These are phyloP conservation scores for Hippocampus barbouri DNA, from an alignment of 2,113 vertebrate species.

Conservation along the genomic window DNA sequence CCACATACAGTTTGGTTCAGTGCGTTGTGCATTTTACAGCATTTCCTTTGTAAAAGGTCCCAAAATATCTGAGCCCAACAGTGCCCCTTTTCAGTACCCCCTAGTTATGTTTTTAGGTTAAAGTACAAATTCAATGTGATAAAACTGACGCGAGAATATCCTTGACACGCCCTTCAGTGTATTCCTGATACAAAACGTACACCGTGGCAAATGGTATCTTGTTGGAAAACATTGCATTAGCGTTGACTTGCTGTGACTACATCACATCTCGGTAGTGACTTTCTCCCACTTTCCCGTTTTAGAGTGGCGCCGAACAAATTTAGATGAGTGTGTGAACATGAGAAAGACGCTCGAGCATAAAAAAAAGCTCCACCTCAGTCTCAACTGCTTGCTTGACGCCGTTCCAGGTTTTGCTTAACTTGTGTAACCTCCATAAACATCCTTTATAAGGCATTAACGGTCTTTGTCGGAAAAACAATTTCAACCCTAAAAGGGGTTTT, in stretches of 20 bases:
- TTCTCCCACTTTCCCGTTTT: no score
- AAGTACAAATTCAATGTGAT: no score
- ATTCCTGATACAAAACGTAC: no score
- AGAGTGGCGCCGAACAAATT: not conserved
- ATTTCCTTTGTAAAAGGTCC: no score
- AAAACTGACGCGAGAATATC: no score
- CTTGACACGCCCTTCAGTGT: not conserved
- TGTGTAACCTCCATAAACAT: conserved; percentile 57
- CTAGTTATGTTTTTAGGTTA: no score
- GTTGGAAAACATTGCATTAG: not conserved
- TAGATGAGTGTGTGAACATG: not conserved
- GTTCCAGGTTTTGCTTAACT: conserved; percentile 31
- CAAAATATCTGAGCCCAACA: no score
- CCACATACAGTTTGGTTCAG: no score
- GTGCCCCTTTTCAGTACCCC: no score
- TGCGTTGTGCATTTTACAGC: no score
- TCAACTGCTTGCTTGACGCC: conserved; percentile 12
- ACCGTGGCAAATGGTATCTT: not conserved
- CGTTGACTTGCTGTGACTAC: no score
- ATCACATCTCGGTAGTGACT: no score
- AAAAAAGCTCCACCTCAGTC: conserved; percentile 7
- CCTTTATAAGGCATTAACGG: conserved; percentile 50
- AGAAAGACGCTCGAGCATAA: not conserved
- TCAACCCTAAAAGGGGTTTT: conserved; percentile 27
- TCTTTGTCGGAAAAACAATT: conserved; percentile 58